These are phyloP conservation scores for Coryphaenoides rupestris DNA, from an alignment of 2,113 vertebrate genomes.

Conservation along the genomic window DNA sequence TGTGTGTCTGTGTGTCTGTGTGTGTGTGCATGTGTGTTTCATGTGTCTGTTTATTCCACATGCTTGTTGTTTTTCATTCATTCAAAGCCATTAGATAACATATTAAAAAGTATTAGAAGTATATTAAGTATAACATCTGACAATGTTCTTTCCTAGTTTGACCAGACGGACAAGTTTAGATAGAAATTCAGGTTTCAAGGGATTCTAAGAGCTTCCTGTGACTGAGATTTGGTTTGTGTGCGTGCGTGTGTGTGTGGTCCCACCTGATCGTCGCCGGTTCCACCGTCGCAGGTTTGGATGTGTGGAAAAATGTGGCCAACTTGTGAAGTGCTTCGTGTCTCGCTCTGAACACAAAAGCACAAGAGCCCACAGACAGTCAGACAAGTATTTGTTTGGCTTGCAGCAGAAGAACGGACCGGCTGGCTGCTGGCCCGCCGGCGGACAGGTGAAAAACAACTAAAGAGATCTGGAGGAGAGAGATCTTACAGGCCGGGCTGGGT, in stretches of 20 bases:
- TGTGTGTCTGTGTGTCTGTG: neutral
- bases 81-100: too few relatives aligned
- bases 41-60: too few relatives aligned
- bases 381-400: too few relatives aligned
- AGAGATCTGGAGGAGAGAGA: neutral
- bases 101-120: too few relatives aligned
- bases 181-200: too few relatives aligned
- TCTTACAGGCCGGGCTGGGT: constrained; percentile 26
- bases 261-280: constrained; percentile 36
- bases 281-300: constrained; percentile 29
- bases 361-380: neutral
- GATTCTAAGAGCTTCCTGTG: too few relatives aligned
- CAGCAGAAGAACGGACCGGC: too few relatives aligned
- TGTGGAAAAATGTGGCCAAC: constrained; percentile 74
- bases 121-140: too few relatives aligned
- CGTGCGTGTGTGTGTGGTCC: constrained; percentile 5
- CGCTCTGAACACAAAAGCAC: constrained; percentile 56
- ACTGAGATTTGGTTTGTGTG: neutral
- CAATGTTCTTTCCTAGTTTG: too few relatives aligned
- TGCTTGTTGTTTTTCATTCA: too few relatives aligned
- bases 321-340: constrained; percentile 73
- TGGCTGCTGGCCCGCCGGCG: too few relatives aligned
- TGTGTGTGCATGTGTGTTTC: neutral
- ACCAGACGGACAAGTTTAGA: too few relatives aligned
- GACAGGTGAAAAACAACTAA: neutral